Base-by-base conservation (phyloP, 2,797 vertebrate genomes). In the Synaphobranchus kaupii region DNA sequence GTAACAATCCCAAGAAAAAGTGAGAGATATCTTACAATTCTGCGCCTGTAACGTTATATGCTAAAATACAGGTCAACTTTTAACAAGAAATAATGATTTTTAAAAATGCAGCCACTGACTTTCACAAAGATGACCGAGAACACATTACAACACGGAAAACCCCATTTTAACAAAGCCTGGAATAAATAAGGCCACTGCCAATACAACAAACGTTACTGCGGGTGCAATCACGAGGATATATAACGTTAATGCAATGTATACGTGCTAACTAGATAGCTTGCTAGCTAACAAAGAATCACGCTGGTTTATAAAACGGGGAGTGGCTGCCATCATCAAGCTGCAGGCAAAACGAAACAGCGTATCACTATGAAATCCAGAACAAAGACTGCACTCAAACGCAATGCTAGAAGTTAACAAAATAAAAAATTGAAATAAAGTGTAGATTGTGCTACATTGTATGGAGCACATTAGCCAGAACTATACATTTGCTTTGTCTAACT, bases 251-350 rank as follows among this genome's bases (percentile, higher is more conserved):
- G 34, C 20, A 44, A 76, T 76, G 44, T 20, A 20, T 44, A 44
- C 73, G 20, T 34, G 73, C 34, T 76, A 44, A 17, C 44, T 48
- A 48, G 80, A 48, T 52, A 82, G 80, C 80, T 52, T 82, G 80
- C 80, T 76, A 76, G 34, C 71, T 82, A 82, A 82, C 80, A 82
- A 82, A 82, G 80, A 82, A 50, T 82, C 80, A 52, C 44, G 44
- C 44, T 52, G n/a, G 20, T 22, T 52, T 82, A 82, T 44, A 82
- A 82, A 82, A 88, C 68, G 56, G 94, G 94, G 95, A 95, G 94
- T 93, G 94, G 94, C 92, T 91, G 89, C 90, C 85, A 88, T 58
- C 52, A 86, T 88, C 78, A 90, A 87, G 76, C 83, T 82, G 80
- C 90, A 93, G 85, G 93, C 91, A 92, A 82, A 47, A 89, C 93